Evolutionary conservation across 1,140 invertebrate genomes (phyloP), one percentile per base, ranked within the genome.

Genomic region (Bombus consobrinus): DNA sequence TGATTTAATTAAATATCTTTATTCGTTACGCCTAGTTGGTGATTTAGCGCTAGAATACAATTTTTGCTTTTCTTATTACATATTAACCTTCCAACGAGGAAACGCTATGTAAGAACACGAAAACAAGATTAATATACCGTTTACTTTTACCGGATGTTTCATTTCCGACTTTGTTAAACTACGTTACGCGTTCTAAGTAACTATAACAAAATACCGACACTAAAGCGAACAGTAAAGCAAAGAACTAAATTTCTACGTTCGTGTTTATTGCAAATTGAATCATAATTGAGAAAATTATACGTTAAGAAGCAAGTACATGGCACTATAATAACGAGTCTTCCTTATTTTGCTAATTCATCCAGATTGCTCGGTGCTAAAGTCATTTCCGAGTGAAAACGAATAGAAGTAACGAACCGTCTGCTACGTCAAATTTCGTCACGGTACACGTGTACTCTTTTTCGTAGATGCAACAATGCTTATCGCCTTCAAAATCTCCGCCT

Each of bases 1-100:
- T 59, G 64, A 78, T 83, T 83, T 69, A 83, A 83, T 83, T 69
- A 83, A 83, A 83, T 78, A 69, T 25, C 64, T 18, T 25, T 57
- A 15, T 34, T n/a, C 25, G 81, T 78, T 28, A 68, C 81, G 73
- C 43, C 69, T n/a, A 41, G 81, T 25, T 77, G 73, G 43, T 69
- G 73, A 69, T 68, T 66, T 66, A 76, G 72, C 39, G 53, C 62
- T 43, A 34, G 28, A 69, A 69, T 57, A 12, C 10, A 59, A 34
- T 32, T 57, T 28, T 37, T n/a, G 9, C 15, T 28, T 10, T 13
- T 6, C 37, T 28, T 28, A 28, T 4, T 57, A 22, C 72, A 3
- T 68, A 22, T 68, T 43, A 39, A 43, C 34, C 25, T 75, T 53
- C 43, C 59, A 22, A 37, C 71, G 28, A 39, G 39, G 37, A 34